A percentile compares a stretch with the other conserved stretches of the same genome.
These are phyloP conservation scores for Hypothenemus hampei DNA, from an alignment of 1,140 invertebrate genomes.

Conservation along the genomic window DNA sequence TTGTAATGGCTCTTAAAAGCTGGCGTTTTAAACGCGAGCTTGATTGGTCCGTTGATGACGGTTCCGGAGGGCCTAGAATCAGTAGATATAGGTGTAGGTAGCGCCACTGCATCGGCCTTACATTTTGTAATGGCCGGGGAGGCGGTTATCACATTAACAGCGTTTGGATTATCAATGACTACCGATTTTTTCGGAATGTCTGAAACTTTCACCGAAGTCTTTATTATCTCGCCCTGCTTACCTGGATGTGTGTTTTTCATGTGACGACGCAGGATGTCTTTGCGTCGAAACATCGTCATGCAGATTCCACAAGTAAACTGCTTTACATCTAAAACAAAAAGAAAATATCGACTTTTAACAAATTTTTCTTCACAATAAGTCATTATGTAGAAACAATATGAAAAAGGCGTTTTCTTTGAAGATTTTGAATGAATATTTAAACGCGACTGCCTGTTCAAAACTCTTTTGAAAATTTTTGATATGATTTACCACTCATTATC, in stretches of 20 bases:
- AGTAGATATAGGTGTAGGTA: constrained; percentile 27
- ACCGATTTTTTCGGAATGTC: constrained; percentile 16
- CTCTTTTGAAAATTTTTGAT: too few relatives aligned
- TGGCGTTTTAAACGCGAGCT: constrained; percentile 44
- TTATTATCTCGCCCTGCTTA: constrained; percentile 35
- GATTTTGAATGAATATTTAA: too few relatives aligned
- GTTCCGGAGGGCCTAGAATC: constrained; percentile 28
- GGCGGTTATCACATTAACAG: constrained; percentile 43
- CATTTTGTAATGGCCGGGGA: constrained; percentile 28
- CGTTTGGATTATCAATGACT: constrained; percentile 42
- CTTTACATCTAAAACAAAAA: constrained; percentile 46
- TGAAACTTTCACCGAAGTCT: constrained; percentile 16
- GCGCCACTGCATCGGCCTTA: constrained; percentile 17
- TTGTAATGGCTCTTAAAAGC: constrained; percentile 44
- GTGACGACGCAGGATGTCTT: constrained; percentile 61
- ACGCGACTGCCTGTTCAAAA: too few relatives aligned
- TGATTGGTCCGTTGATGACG: constrained; percentile 42
- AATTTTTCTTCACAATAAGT: too few relatives aligned
- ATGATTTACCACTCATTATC: too few relatives aligned
- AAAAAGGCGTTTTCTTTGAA: too few relatives aligned
- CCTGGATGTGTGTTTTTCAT: constrained; percentile 59
- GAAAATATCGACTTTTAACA: not conserved
- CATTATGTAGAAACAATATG: not conserved
- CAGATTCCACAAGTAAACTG: constrained; percentile 57
- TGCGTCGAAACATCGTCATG: constrained; percentile 53